Evolutionary conservation across 2,888 invertebrate species (phyloP).

Genomic region (Amiota mariae): DNA sequence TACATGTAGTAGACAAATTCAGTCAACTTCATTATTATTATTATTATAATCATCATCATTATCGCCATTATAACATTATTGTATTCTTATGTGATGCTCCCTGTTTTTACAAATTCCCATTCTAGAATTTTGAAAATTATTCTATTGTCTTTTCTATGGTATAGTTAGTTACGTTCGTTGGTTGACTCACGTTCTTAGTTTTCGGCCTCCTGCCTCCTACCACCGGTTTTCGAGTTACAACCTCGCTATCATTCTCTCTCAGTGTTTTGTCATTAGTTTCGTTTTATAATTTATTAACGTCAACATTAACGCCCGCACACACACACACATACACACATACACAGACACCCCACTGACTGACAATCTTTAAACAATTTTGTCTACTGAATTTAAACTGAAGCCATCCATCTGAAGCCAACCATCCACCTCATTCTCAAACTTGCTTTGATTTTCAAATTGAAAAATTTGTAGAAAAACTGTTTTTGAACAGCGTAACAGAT

Average conservation of each 20-base stretch:
- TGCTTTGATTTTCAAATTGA: constrained; percentile 28
- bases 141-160: constrained; percentile 32
- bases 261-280: constrained; percentile 70
- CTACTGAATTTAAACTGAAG: neutral
- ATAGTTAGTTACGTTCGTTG: constrained; percentile 7
- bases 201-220: constrained; percentile 59
- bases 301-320: constrained; percentile 62
- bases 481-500: constrained; percentile 70
- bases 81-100: no score
- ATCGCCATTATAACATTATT: neutral
- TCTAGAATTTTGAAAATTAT: constrained; percentile 2
- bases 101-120: neutral
- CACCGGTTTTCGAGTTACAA: no score
- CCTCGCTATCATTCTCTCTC: constrained; percentile 29
- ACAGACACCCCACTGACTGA: constrained; percentile 31
- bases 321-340: constrained; percentile 8
- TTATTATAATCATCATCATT: neutral
- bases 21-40: neutral
- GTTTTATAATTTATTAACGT: constrained; percentile 72
- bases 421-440: constrained; percentile 43
- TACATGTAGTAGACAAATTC: neutral
- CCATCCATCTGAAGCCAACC: constrained; percentile 18
- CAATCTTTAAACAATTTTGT: neutral
- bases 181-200: constrained; percentile 44
- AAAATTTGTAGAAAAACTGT: constrained; percentile 52